Evolutionary conservation across 2,113 vertebrate species (phyloP).

Genomic region (Aldabrachelys gigantea): DNA sequence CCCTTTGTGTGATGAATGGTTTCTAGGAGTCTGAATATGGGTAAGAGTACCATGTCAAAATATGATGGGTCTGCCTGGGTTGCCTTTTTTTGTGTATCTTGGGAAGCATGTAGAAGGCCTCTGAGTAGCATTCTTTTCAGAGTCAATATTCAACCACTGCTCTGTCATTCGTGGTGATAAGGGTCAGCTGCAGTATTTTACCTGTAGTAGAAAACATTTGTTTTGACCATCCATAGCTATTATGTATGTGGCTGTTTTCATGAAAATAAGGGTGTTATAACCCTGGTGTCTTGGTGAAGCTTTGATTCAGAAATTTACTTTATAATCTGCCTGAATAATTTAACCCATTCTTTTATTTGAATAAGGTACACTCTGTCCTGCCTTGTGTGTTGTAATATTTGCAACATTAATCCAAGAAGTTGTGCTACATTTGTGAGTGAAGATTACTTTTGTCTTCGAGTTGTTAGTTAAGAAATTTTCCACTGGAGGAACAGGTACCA

Average conservation of each 20-base stretch:
- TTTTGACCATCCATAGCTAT: background rate
- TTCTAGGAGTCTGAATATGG: background rate
- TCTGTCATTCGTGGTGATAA: background rate
- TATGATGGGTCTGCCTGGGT: background rate
- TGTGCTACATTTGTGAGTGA: background rate
- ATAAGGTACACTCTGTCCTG: conserved; percentile 20
- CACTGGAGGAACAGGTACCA: background rate
- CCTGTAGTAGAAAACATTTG: background rate
- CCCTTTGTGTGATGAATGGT: background rate
- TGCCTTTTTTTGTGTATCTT: background rate
- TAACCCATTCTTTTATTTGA: background rate
- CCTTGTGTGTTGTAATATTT: conserved; percentile 20
- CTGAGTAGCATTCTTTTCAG: background rate
- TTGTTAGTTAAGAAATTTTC: background rate
- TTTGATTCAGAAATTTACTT: background rate
- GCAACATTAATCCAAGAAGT: background rate
- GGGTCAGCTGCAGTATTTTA: background rate
- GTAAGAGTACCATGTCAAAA: background rate
- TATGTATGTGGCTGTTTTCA: background rate
- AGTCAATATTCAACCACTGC: background rate
- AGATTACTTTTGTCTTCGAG: background rate
- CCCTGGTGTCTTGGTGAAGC: background rate
- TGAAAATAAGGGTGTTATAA: background rate
- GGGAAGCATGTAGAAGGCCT: background rate
- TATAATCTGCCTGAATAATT: background rate